These are phyloP conservation scores for Austrofundulus limnaeus DNA, from an alignment of 2,113 vertebrate genomes.

Conservation along the genomic window DNA sequence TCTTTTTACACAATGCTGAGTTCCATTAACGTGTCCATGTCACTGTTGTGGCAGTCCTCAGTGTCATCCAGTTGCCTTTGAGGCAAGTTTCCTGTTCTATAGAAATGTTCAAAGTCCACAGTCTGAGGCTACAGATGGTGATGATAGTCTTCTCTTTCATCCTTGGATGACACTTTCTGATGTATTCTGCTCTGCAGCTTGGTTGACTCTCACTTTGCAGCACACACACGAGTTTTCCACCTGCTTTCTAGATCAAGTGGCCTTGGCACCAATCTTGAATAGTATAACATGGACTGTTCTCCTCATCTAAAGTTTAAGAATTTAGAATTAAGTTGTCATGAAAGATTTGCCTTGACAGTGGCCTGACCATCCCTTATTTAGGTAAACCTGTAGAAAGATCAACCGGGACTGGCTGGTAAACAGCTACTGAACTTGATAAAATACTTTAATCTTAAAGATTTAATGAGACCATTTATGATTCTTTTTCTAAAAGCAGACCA, in stretches of 20 bases:
- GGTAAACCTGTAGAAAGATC: neutral
- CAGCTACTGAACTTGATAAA: too few relatives aligned
- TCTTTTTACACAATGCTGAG: neutral
- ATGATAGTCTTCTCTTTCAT: neutral
- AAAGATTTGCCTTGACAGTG: neutral
- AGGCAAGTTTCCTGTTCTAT: neutral
- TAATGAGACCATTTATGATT: too few relatives aligned
- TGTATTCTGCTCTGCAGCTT: neutral
- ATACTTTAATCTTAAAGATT: too few relatives aligned
- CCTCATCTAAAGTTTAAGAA: neutral
- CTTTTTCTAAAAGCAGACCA: too few relatives aligned
- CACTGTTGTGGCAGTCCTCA: neutral
- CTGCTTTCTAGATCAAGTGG: neutral
- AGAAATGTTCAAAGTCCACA: neutral
- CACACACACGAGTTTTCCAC: neutral
- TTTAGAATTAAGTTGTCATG: neutral
- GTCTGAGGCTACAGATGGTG: neutral
- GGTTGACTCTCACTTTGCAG: neutral
- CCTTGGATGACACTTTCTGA: neutral
- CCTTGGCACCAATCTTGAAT: neutral
- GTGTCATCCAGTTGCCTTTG: neutral
- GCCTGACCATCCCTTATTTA: neutral
- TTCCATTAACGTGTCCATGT: neutral
- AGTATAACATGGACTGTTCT: neutral
- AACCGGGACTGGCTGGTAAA: too few relatives aligned